Percentiles rank a stretch among this genome's conserved stretches.
Conservation (phyloP, 2,113 vertebrate species). For the Oreochromis spilurus region DNA sequence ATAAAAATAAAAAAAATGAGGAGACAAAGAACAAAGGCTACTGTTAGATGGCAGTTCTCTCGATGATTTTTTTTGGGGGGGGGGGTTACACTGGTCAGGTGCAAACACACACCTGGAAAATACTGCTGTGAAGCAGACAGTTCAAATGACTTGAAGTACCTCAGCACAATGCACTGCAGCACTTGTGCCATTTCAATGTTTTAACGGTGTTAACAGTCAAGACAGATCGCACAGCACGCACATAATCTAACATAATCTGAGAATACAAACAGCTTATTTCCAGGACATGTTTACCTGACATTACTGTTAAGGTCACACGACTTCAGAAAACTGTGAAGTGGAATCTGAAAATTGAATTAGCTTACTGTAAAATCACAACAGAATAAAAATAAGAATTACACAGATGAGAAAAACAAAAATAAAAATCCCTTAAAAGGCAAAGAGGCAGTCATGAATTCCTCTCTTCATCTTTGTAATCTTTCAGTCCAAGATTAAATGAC, state of each 20-base stretch:
- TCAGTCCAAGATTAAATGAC: not conserved
- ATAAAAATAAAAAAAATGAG: not conserved
- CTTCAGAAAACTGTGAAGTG: not conserved
- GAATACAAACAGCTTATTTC: not conserved
- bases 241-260: not conserved
- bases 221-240: not conserved
- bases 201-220: not conserved
- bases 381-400: not conserved
- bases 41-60: slow-evolving; percentile 13
- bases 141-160: not conserved
- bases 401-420: not conserved
- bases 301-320: not conserved
- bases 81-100: slow-evolving; percentile 4
- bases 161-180: slow-evolving; percentile 24
- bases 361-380: not conserved
- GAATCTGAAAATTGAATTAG: not conserved
- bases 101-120: slow-evolving; percentile 3
- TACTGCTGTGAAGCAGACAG: not conserved
- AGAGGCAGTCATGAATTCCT: not conserved
- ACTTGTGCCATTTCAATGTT: not conserved
- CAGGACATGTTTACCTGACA: not conserved
- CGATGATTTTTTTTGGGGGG: not conserved
- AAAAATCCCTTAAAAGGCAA: not conserved
- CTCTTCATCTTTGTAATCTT: not conserved
- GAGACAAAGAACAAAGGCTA: not conserved